Conservation (phyloP, 1,140 invertebrate species). For the Ganaspis sp. region DNA sequence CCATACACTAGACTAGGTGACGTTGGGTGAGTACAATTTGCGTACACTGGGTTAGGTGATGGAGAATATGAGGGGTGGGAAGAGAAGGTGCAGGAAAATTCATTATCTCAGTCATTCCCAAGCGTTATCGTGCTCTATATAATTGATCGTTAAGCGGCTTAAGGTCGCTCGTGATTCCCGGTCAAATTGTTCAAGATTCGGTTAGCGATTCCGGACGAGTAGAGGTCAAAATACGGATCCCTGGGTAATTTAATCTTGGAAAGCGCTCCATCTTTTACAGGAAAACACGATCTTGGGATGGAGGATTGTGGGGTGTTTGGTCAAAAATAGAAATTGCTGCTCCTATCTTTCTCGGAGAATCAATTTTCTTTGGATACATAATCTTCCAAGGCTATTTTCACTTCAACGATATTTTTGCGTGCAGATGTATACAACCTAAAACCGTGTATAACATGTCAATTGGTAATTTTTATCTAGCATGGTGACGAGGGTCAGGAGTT, state of each 20-base stretch:
- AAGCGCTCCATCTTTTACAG: background rate
- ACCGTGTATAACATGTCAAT: no score
- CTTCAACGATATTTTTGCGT: no score
- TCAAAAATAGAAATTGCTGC: background rate
- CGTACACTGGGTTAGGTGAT: background rate
- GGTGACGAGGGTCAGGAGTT: no score
- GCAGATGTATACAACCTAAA: no score
- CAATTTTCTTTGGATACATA: background rate
- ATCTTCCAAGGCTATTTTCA: no score
- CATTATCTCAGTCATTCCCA: conserved; percentile 66
- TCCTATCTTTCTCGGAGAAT: background rate
- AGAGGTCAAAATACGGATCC: conserved; percentile 19
- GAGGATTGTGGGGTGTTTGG: background rate
- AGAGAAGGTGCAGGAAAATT: conserved; percentile 56
- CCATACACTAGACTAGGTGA: no score
- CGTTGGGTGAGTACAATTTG: no score
- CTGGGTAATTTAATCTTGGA: conserved; percentile 24
- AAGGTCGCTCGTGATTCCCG: conserved; percentile 55
- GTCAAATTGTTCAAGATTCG: conserved; percentile 40
- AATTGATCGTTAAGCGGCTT: conserved; percentile 65
- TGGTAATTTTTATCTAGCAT: no score
- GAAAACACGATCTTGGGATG: background rate
- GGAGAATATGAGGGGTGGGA: conserved; percentile 20
- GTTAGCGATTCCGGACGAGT: conserved; percentile 37
- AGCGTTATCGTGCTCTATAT: conserved; percentile 63